phyloP scores from a whole-genome alignment of 1,140 invertebrate species.

The Helicoverpa zea region DNA sequence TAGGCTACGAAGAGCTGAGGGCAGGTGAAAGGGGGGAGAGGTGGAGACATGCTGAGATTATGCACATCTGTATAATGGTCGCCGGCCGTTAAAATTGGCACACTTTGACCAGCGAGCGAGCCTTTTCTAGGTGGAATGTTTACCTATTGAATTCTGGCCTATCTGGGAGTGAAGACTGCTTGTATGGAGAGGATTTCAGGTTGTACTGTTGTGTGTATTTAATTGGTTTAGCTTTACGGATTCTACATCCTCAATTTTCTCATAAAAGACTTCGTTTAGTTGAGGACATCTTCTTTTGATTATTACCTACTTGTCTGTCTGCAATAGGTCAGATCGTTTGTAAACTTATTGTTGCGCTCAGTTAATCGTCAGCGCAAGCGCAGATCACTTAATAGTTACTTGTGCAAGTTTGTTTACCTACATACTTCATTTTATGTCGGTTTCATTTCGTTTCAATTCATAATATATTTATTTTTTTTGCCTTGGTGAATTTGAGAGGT shows the following conservation, averaged over 20 bases:
- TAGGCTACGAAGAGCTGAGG: constrained; percentile 57
- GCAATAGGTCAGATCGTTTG: too few relatives aligned
- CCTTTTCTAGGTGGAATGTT: constrained; percentile 8
- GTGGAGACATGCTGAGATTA: constrained; percentile 41
- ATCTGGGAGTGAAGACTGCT: constrained; percentile 11
- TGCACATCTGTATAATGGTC: constrained; percentile 48
- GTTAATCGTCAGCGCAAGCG: too few relatives aligned
- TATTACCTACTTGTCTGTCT: too few relatives aligned
- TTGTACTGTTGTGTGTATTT: not conserved
- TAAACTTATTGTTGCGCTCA: too few relatives aligned
- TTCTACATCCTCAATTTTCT: not conserved
- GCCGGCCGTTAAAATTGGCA: constrained; percentile 40
- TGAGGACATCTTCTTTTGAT: too few relatives aligned
- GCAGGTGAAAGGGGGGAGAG: constrained; percentile 56
- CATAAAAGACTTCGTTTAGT: too few relatives aligned
- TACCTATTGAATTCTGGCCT: not conserved
- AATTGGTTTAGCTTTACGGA: not conserved
- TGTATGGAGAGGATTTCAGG: not conserved
- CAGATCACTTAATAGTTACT: too few relatives aligned
- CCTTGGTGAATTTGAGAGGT: too few relatives aligned
- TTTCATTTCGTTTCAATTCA: too few relatives aligned
- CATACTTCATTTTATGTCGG: too few relatives aligned
- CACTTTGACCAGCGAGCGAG: constrained; percentile 34
- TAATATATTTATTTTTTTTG: too few relatives aligned
- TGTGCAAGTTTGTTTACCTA: too few relatives aligned